A percentile compares a stretch with the other conserved stretches of the same genome.
Evolutionary conservation across 2,113 vertebrate species (phyloP).

Genomic region (Mus pahari): DNA sequence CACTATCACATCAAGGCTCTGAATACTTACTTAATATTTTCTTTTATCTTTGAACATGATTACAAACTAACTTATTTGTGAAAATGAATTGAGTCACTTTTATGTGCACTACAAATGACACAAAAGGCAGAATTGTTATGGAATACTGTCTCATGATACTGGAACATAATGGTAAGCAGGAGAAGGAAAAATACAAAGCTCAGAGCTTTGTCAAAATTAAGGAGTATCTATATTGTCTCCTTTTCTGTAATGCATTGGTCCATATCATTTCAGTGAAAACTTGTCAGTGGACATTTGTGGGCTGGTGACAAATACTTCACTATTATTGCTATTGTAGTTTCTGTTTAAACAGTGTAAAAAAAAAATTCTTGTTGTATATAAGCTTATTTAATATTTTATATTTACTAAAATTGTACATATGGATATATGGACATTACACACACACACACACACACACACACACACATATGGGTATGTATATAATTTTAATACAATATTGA

Average conservation of each 20-base stretch:
- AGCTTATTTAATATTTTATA: neutral
- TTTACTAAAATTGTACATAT: neutral
- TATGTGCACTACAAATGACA: neutral
- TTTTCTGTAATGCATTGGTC: neutral
- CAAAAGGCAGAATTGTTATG: neutral
- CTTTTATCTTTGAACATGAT: conserved; percentile 13
- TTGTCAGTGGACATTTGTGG: neutral
- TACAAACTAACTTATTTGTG: neutral
- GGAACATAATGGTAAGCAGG: neutral
- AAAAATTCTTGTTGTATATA: neutral
- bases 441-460: too few species aligned
- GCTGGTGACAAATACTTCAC: neutral
- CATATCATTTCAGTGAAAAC: neutral
- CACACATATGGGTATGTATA: too few species aligned
- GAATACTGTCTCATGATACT: neutral
- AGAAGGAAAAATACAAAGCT: neutral
- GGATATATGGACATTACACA: neutral
- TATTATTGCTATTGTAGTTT: neutral
- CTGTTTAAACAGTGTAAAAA: neutral
- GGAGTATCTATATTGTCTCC: neutral
- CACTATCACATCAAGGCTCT: neutral
- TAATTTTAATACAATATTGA: neutral
- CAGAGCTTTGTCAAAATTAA: neutral
- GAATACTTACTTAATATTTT: neutral
- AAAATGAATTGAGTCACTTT: neutral